Evolutionary conservation across 2,888 invertebrate genomes (phyloP).

Genomic region (Calameuta filiformis): DNA sequence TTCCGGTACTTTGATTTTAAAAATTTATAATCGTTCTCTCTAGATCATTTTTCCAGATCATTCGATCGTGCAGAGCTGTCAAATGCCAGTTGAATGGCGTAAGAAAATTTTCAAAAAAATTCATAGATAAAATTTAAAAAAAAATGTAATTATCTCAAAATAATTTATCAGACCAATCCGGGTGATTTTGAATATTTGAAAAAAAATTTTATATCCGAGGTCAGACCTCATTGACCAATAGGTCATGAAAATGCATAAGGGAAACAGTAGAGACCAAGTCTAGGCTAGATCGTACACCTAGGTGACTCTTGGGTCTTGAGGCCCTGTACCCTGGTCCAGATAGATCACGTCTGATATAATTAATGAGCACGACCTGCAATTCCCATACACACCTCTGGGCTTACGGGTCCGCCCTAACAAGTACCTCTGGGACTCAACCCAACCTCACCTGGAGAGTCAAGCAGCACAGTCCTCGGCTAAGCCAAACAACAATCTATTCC

Average conservation of each 20-base stretch:
- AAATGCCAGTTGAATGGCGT: too few species aligned
- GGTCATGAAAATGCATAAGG: not conserved
- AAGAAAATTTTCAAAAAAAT: too few species aligned
- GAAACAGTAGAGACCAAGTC: not conserved
- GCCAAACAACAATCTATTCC: slow-evolving; percentile 32
- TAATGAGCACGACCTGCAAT: slow-evolving; percentile 59
- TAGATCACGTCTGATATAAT: slow-evolving; percentile 60
- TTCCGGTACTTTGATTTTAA: too few species aligned
- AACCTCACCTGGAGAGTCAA: slow-evolving; percentile 26
- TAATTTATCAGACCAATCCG: not conserved
- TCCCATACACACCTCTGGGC: slow-evolving; percentile 58
- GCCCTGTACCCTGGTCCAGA: slow-evolving; percentile 48
- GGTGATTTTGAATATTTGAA: not conserved
- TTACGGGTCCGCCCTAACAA: slow-evolving; percentile 44
- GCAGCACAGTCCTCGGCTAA: slow-evolving; percentile 1
- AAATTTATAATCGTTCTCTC: too few species aligned
- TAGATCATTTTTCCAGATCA: too few species aligned
- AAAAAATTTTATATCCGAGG: not conserved
- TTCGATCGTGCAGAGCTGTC: too few species aligned
- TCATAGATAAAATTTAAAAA: too few species aligned
- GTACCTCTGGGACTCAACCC: slow-evolving; percentile 39
- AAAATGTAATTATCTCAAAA: not conserved
- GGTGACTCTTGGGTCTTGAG: slow-evolving; percentile 34
- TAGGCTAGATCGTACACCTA: slow-evolving; percentile 8
- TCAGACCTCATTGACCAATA: not conserved